These are phyloP conservation scores for Cyrtonyx montezumae DNA, from an alignment of 2,113 vertebrate genomes.

Conservation along the genomic window DNA sequence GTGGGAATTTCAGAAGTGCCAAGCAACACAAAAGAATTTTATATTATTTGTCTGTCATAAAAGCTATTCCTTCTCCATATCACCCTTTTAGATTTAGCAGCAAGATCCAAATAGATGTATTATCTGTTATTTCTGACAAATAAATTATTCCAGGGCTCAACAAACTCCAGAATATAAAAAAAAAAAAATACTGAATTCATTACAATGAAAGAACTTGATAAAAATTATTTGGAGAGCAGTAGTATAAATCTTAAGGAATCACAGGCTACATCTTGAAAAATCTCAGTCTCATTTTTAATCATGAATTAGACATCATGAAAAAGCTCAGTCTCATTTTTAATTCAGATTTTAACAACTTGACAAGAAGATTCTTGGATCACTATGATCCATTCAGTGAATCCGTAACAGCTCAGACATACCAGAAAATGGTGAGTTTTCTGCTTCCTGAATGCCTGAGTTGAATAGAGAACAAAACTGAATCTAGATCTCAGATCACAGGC, in stretches of 20 bases:
- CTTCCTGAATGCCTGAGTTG: not conserved
- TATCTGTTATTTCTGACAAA: not conserved
- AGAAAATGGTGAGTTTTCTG: not conserved
- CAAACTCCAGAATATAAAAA: not conserved
- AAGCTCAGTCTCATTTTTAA: not conserved
- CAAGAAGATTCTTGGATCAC: not conserved
- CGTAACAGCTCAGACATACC: not conserved
- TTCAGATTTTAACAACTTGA: not conserved
- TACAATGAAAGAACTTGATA: not conserved
- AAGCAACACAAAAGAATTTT: not conserved
- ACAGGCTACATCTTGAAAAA: not conserved
- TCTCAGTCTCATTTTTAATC: not conserved
- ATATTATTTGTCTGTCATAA: not conserved
- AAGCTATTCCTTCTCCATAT: not conserved
- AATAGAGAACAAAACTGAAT: not conserved
- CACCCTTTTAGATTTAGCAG: not conserved
- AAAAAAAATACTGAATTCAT: not conserved
- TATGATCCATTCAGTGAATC: not conserved
- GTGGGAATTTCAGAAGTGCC: not conserved
- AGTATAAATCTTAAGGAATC: not conserved
- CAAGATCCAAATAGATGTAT: not conserved
- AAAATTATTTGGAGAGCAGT: not conserved
- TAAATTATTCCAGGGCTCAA: not conserved
- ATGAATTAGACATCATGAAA: not conserved
- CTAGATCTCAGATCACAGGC: not conserved